Conservation (phyloP, 2,888 invertebrate genomes). For the Nysson spinosus region DNA sequence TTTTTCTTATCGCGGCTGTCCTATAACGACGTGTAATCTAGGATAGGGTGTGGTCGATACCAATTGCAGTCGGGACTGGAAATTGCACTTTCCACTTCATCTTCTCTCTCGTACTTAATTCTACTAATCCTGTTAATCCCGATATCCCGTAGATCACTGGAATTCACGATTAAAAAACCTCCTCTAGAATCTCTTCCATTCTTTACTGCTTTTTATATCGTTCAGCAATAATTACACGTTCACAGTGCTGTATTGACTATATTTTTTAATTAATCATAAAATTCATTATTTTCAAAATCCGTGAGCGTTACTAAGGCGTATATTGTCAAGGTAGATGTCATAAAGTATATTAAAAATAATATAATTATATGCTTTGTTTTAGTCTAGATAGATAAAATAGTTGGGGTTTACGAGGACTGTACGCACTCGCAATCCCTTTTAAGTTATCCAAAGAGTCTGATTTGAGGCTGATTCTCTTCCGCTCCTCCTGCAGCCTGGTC, state of each 20-base stretch:
- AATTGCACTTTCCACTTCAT: constrained; percentile 43
- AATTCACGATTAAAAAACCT: constrained; percentile 12
- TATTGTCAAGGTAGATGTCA: no score
- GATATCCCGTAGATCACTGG: constrained; percentile 13
- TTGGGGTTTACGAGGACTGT: constrained; percentile 1
- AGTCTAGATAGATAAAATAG: no score
- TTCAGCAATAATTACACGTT: no score
- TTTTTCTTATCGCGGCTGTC: constrained; percentile 26
- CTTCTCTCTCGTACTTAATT: constrained; percentile 9
- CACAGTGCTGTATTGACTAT: no score
- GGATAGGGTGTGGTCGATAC: constrained; percentile 22
- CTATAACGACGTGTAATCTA: constrained; percentile 26
- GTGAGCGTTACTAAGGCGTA: no score
- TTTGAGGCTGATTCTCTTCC: constrained; percentile 14
- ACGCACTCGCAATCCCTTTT: constrained; percentile 17
- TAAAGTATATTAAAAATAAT: no score
- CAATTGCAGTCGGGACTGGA: constrained; percentile 41
- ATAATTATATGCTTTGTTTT: no score
- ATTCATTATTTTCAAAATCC: no score
- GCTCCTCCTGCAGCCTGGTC: constrained; percentile 21
- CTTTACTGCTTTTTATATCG: constrained; percentile 1
- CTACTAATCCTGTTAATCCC: constrained; percentile 20
- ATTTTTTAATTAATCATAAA: no score
- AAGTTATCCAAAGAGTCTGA: neutral
- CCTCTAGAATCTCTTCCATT: constrained; percentile 3